Base-by-base conservation (phyloP, 2,888 invertebrate genomes). In the Apoderus coryli region DNA sequence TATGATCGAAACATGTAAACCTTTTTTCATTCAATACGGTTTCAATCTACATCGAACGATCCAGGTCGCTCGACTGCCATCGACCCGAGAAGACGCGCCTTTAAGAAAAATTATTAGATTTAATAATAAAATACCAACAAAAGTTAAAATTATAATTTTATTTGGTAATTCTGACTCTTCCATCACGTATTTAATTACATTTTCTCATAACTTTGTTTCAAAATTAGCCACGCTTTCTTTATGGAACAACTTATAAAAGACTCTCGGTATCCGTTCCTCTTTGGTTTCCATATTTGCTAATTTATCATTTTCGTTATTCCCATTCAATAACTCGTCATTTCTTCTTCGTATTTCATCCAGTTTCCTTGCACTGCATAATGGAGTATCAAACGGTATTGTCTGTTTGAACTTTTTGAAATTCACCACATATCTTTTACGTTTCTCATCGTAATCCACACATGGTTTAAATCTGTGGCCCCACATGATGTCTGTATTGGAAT, bases 361-460 rank as follows among this genome's bases (percentile, higher is more conserved):
- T 49, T 88, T 81, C 43, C 75, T 75, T 6, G 89, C 82, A 37
- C 86, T 86, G 56, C 88, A 89, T n/a, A 86, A 60, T 0, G 90
- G 90, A 2, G 88, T 77, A 27, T 72, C 72, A 1, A 76, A 71
- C 39, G 69, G 69, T 33, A 69, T 65, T 0, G 74, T 71, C 13
- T 65, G 63, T 49, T 79, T 66, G 19, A 81, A 65, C 37, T 69
- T 63, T 12, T 69, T 69, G 22, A 65, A 62, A 44, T 78, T 72
- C 3, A 80, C 68, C 1, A 61, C 51, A 49, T 71, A 75, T 4
- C 64, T 57, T 35, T 67, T 65, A 1, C 64, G 50, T 26, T 65
- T 64, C 39, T 69, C 67, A 50, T 73, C 75, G 27, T 65, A 69
- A 50, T 32, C 56, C 34, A 52, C 43, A 33, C 54, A 54, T 4